Evolutionary conservation across 2,888 invertebrate species (phyloP).

Genomic region (Lithodes maja): DNA sequence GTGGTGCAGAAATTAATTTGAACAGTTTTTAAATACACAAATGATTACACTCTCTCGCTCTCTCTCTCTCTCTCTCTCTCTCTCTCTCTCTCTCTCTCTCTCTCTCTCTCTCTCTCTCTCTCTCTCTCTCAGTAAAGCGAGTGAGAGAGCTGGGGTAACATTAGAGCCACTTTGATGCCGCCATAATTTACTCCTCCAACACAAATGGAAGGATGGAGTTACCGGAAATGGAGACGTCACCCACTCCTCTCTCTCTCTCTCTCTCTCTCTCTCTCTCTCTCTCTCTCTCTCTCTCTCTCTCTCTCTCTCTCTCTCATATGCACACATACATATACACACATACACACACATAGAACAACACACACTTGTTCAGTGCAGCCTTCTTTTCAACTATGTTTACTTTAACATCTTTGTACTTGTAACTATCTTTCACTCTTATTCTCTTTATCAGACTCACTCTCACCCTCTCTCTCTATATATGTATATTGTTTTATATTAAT

Average conservation of each 20-base stretch:
- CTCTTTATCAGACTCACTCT: no score
- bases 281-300: background rate
- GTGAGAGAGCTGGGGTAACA: background rate
- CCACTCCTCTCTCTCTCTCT: background rate
- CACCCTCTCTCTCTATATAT: no score
- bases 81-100: background rate
- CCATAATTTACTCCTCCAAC: background rate
- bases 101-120: background rate
- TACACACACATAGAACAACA: no score
- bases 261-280: background rate
- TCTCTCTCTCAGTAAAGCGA: background rate
- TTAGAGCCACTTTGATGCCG: conserved; percentile 1
- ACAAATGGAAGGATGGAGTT: background rate
- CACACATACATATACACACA: no score
- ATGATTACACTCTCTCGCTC: background rate
- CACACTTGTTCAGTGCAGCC: no score
- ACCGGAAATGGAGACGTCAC: background rate
- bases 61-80: background rate
- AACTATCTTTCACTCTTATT: no score
- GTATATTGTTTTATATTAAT: no score
- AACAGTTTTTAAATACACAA: no score
- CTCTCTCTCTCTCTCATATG: no score
- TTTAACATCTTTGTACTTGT: no score
- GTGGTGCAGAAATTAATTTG: no score
- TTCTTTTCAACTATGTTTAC: no score